Percentiles rank a stretch among this genome's conserved stretches.
Conservation (phyloP, 2,797 vertebrate genomes). For the Gephyroberyx darwinii region DNA sequence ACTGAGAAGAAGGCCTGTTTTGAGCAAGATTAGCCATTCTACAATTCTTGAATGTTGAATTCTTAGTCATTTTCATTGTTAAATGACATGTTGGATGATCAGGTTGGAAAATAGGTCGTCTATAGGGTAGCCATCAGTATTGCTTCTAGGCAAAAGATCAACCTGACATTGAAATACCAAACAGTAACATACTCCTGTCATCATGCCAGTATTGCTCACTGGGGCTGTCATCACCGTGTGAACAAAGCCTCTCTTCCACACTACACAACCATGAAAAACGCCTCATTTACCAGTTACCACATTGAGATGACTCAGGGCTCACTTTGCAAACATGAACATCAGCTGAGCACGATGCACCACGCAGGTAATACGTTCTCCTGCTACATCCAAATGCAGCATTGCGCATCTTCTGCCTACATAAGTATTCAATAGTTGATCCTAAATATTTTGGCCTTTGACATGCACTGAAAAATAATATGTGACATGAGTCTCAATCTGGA, state of each 20-base stretch:
- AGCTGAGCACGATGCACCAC: slow-evolving; percentile 4
- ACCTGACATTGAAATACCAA: slow-evolving; percentile 50
- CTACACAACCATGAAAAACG: slow-evolving; percentile 36
- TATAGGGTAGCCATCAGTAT: not conserved
- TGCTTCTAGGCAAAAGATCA: slow-evolving; percentile 23
- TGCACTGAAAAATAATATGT: slow-evolving; percentile 38
- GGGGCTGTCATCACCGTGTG: slow-evolving; percentile 54
- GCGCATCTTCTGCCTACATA: slow-evolving; percentile 28
- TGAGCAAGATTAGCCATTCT: not conserved
- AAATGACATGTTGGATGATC: slow-evolving; percentile 22
- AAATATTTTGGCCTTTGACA: slow-evolving; percentile 48
- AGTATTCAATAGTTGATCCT: slow-evolving; percentile 20
- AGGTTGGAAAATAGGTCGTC: slow-evolving; percentile 52
- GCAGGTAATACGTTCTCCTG: slow-evolving; percentile 18
- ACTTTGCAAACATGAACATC: slow-evolving; percentile 34
- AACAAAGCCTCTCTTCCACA: slow-evolving; percentile 51
- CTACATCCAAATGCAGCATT: slow-evolving; percentile 25
- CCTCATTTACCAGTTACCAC: slow-evolving; percentile 49
- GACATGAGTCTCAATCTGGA: slow-evolving; percentile 54
- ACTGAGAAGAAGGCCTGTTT: not conserved
- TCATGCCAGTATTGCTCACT: slow-evolving; percentile 51
- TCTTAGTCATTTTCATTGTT: not conserved
- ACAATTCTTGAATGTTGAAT: not conserved
- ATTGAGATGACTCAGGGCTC: slow-evolving; percentile 35
- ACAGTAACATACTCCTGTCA: slow-evolving; percentile 42